Evolutionary conservation across 2,797 vertebrate genomes (phyloP).

Genomic region (Sebastes steindachneri): DNA sequence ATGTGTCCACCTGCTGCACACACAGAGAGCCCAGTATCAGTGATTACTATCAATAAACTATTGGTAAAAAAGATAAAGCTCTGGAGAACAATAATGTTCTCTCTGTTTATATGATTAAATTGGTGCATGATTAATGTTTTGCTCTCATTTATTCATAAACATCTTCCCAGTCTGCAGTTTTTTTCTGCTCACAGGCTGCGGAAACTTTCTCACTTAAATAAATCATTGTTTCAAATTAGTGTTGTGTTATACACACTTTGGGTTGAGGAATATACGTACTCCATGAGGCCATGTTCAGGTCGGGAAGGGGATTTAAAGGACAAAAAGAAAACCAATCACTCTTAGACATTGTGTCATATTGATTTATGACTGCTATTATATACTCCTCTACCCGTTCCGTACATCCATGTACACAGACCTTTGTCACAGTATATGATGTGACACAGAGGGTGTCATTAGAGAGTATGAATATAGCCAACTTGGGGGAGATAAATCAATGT

Average conservation of each 20-base stretch:
- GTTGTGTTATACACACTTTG: conserved; percentile 18
- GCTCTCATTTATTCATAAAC: conserved; percentile 36
- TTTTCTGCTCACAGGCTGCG: background rate
- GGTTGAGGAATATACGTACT: background rate
- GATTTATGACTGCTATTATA: conserved; percentile 68
- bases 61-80: conserved; percentile 12
- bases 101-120: conserved; percentile 30
- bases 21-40: background rate
- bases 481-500: conserved; percentile 63
- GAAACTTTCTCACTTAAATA: conserved; percentile 25
- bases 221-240: conserved; percentile 53
- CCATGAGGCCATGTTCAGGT: conserved; percentile 18
- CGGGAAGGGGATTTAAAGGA: conserved; percentile 51
- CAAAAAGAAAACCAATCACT: conserved; percentile 59
- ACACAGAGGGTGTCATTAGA: conserved; percentile 62
- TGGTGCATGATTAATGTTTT: conserved; percentile 38
- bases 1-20: background rate
- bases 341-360: conserved; percentile 58
- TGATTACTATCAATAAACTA: background rate
- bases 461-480: conserved; percentile 57
- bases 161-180: conserved; percentile 26
- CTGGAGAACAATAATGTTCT: conserved; percentile 5
- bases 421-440: conserved; percentile 49
- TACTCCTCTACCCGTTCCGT: conserved; percentile 42
- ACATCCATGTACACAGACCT: conserved; percentile 56